Base-by-base conservation (phyloP, 1,140 invertebrate genomes). In the Zaprionus tsacasi region DNA sequence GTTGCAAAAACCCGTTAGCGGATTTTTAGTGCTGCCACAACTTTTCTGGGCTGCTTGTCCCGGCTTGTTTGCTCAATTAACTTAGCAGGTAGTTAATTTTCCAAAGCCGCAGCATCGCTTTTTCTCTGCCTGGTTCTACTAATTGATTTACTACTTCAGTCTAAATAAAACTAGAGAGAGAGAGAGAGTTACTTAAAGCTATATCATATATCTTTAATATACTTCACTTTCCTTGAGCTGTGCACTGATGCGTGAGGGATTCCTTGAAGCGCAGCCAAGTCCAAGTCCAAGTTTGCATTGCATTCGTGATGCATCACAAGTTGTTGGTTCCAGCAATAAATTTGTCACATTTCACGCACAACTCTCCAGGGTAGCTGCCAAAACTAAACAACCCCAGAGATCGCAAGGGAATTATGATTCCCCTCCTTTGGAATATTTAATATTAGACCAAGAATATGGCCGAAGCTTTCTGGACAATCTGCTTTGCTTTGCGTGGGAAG, bases 11-110 rank as follows among this genome's bases (percentile, higher is more conserved):
- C 36, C 82, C 60, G 73, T 76, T 52, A 74, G 73, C 81, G 72
- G 69, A 70, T 88, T 88, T 89, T 88, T 85, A 89, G 85, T 80
- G 76, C 59, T 70, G 61, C 69, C 67, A 65, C 81, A 88, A 86
- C 82, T 86, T 86, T 88, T 82, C 56, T 21, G 80, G 80, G 66
- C 82, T 58, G 64, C 64, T 73, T 67, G 67, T 79, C 76, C 65
- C 38, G 72, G 75, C 69, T 81, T 88, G 87, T 73, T 87, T 87
- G 88, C 82, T 91, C 87, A 91, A 91, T 91, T 91, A 91, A 91
- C 88, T 91, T 91, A 88, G 82, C 88, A 91, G 87, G 87, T 91
- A 91, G 87, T 91, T 91, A 88, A 91, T 91, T 91, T 87, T 75
- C 25, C 64, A 70, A 64, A 83, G 81, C 78, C 81, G 70, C 78